Conservation (phyloP, 2,797 vertebrate species). For the Hypotaenidia okinawae region DNA sequence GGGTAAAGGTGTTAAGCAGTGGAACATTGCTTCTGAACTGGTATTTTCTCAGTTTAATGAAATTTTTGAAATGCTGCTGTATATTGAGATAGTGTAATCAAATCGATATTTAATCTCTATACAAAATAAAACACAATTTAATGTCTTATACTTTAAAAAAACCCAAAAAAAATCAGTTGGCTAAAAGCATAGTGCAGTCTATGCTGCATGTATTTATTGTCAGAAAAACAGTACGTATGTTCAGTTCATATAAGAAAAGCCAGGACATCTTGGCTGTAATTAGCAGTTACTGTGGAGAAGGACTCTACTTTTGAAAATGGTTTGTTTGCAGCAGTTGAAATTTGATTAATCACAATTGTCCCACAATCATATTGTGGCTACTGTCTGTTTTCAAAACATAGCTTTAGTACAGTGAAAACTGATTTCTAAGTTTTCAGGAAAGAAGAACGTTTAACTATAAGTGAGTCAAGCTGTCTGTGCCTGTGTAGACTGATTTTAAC, state of each 20-base stretch:
- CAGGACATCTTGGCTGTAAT: neutral
- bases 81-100: constrained; percentile 69
- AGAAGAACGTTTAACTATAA: neutral
- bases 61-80: constrained; percentile 75
- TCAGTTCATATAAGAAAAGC: neutral
- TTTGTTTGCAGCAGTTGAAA: neutral
- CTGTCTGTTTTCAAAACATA: neutral
- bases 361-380: neutral
- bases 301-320: neutral
- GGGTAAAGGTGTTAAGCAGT: constrained; percentile 55
- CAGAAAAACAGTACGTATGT: neutral
- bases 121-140: neutral
- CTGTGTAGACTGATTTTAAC: neutral
- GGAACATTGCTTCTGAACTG: constrained; percentile 78
- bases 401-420: neutral
- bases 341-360: neutral
- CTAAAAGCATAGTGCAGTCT: neutral
- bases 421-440: neutral
- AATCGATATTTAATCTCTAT: neutral
- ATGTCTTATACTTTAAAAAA: neutral
- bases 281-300: neutral
- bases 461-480: neutral
- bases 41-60: constrained; percentile 75
- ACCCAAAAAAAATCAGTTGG: neutral
- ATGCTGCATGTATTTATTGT: neutral